Evolutionary conservation across 2,888 invertebrate species (phyloP).

Genomic region (Ormyrus pomaceus): DNA sequence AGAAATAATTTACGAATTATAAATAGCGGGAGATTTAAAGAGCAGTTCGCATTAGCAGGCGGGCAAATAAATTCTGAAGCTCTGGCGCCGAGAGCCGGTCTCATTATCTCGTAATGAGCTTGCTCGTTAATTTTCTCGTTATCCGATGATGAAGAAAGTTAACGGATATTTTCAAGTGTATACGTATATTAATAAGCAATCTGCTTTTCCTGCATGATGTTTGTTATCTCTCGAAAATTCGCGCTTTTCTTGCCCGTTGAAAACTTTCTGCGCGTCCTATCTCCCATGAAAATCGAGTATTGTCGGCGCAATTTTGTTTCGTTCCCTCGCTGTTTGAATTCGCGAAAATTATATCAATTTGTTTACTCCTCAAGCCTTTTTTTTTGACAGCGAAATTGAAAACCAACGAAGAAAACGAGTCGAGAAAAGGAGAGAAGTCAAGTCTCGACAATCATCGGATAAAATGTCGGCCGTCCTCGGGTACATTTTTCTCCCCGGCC

Average conservation of each 20-base stretch:
- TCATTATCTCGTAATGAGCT: constrained; percentile 58
- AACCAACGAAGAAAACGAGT: background rate
- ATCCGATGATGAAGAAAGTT: constrained; percentile 52
- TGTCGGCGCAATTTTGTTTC: too few relatives aligned
- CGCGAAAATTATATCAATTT: too few relatives aligned
- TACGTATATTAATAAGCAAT: constrained; percentile 39
- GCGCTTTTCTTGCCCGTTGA: constrained; percentile 5
- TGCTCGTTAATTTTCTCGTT: constrained; percentile 56
- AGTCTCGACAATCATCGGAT: constrained; percentile 25
- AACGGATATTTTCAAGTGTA: constrained; percentile 35
- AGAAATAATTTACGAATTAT: constrained; percentile 30
- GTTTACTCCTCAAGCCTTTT: too few relatives aligned
- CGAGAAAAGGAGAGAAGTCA: background rate
- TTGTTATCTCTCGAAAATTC: background rate
- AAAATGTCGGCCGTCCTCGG: constrained; percentile 54
- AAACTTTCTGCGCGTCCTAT: background rate
- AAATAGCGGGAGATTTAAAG: constrained; percentile 22
- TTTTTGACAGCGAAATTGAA: too few relatives aligned
- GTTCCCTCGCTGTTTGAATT: too few relatives aligned
- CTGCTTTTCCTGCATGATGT: background rate
- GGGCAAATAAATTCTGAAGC: constrained; percentile 48
- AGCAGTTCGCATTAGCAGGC: constrained; percentile 39
- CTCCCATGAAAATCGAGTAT: background rate
- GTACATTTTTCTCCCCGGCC: constrained; percentile 16
- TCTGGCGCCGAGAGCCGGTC: constrained; percentile 25